Evolutionary conservation across 2,797 vertebrate genomes (phyloP), one percentile per base, ranked within the genome.

Genomic region (Enteromius radiatus): DNA sequence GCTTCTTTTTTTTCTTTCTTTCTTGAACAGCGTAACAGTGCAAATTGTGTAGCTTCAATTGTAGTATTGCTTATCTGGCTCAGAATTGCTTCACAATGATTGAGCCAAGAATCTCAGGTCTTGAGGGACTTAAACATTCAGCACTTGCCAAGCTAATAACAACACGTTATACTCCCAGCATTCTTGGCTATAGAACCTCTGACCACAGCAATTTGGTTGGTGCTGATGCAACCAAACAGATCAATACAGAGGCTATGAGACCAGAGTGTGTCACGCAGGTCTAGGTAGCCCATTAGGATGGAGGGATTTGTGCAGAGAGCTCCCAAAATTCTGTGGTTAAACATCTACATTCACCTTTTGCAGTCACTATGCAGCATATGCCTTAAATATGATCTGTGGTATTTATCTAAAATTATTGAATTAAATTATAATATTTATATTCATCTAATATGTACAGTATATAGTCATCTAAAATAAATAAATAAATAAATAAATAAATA

Each of bases 221-320:
- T 84, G 84, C 56, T 80, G 84, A 73, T 68, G 64, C 85, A 84
- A 84, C 71, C 77, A 84, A 82, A 78, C 82, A 77, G 84, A 86
- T 87, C 82, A 65, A 84, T 87, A 73, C 52, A 45, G 52, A 45
- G 54, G 70, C 77, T 52, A 68, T 79, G 49, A 80, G 82, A 68
- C 31, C 71, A 69, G 69, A 56, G 43, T 70, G 12, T 73, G 70
- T 19, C 52, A 65, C 26, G 5, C 70, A 36, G 56, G 69, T 49
- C n/a, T 74, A 5, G 28, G 56, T 71, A 23, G 56, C 52, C 23
- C 4, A 79, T 68, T 23, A 78, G 61, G 56, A 70, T 14, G 49
- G 23, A 43, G n/a, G 47, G n/a, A 63, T 61, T 76, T 59, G 74
- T 26, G 21, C 28, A 56, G 28, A 7, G 23, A 45, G 10, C 11